These are phyloP conservation scores for Myrmecophaga tridactyla DNA, from an alignment of 2,113 vertebrate species.

Conservation along the genomic window DNA sequence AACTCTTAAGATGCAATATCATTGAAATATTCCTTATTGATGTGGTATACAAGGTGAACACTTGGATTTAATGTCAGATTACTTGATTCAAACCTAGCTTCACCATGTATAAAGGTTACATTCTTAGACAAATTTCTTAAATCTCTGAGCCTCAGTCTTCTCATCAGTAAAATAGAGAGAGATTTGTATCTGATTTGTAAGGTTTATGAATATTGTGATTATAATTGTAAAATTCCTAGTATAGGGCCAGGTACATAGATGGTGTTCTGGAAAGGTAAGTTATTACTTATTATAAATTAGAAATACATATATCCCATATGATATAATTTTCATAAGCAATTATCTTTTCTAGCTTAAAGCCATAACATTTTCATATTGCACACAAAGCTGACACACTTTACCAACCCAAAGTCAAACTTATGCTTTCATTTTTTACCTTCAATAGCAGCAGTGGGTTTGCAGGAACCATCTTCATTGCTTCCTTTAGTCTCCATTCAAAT, in stretches of 20 bases:
- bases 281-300: constrained; percentile 23
- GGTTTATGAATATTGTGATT: background rate
- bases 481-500: background rate
- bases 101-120: background rate
- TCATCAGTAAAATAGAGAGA: background rate
- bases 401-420: constrained; percentile 15
- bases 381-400: constrained; percentile 12
- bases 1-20: background rate
- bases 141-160: background rate
- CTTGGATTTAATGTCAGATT: background rate
- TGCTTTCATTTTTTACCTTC: constrained; percentile 2
- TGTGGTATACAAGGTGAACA: background rate
- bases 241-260: background rate
- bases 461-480: background rate
- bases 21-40: background rate
- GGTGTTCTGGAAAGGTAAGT: constrained; percentile 3
- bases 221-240: background rate
- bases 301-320: background rate
- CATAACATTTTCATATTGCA: background rate
- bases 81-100: background rate
- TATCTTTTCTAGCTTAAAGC: constrained; percentile 36
- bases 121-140: constrained; percentile 9
- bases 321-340: constrained; percentile 15
- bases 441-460: background rate
- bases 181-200: background rate